Conservation (phyloP, 2,888 invertebrate species). For the Diarsia dahlii region DNA sequence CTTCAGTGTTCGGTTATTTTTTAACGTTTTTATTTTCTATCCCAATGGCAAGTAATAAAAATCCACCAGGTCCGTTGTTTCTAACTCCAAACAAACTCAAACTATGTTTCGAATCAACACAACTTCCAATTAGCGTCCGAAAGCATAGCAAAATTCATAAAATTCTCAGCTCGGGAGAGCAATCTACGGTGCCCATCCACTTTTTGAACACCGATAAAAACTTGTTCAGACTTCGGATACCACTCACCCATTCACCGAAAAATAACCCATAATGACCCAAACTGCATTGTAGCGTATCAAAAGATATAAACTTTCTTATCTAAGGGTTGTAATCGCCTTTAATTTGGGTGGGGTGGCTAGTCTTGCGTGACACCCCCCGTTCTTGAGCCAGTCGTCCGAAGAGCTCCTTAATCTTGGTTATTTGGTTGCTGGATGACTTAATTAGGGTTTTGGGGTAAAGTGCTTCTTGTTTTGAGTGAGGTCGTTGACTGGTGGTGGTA, state of each 20-base stretch:
- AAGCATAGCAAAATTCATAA: conserved; percentile 18
- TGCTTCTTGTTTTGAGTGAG: conserved; percentile 18
- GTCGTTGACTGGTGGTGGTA: conserved; percentile 14
- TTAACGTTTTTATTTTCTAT: neutral
- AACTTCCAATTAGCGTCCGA: conserved; percentile 9
- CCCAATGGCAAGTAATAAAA: neutral
- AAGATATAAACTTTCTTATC: conserved; percentile 46
- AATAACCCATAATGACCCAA: conserved; percentile 31
- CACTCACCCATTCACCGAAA: conserved; percentile 24
- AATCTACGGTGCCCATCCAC: conserved; percentile 10
- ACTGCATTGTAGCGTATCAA: conserved; percentile 59
- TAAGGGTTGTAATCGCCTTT: conserved; percentile 54
- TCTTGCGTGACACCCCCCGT: conserved; percentile 55
- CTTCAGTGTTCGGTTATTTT: neutral
- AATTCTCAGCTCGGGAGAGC: conserved; percentile 9
- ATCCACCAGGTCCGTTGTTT: conserved; percentile 10
- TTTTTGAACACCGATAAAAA: conserved; percentile 24
- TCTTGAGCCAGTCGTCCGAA: conserved; percentile 43
- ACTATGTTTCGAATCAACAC: conserved; percentile 17
- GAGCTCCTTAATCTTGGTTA: conserved; percentile 58
- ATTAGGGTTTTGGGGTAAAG: conserved; percentile 49
- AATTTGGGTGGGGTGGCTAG: conserved; percentile 56
- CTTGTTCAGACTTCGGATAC: conserved; percentile 33
- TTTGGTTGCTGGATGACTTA: conserved; percentile 50
- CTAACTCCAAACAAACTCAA: conserved; percentile 12